These are phyloP conservation scores for Oconnorella tubifera DNA, from an alignment of 2,888 invertebrate species.

Conservation along the genomic window DNA sequence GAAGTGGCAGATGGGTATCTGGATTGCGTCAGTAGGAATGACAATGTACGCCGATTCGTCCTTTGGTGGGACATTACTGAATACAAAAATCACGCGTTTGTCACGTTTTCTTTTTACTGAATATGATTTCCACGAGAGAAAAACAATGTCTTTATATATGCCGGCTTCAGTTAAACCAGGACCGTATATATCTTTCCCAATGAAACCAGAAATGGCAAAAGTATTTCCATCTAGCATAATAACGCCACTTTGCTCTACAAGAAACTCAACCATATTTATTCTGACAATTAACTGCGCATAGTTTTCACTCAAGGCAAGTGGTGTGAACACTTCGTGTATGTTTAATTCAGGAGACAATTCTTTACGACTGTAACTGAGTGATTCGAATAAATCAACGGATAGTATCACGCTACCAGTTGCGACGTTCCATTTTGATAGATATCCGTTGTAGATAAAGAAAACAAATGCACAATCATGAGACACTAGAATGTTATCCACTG, in stretches of 20 bases:
- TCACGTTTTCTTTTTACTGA: neutral
- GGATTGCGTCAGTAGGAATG: neutral
- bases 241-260: constrained; percentile 4
- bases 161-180: constrained; percentile 3
- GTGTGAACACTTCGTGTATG: neutral
- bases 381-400: neutral
- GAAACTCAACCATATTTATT: neutral
- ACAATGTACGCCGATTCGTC: neutral
- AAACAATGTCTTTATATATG: neutral
- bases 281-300: neutral
- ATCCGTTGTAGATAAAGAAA: neutral
- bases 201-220: neutral
- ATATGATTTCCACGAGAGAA: neutral
- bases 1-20: neutral
- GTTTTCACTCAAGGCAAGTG: neutral
- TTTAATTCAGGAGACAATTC: no score
- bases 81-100: constrained; percentile 3
- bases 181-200: constrained; percentile 4
- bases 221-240: neutral
- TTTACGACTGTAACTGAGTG: no score
- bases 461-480: neutral
- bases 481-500: neutral
- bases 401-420: neutral
- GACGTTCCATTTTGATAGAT: constrained; percentile 5
- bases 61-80: neutral